Percentiles rank a stretch among this genome's conserved stretches.
phyloP scores from a whole-genome alignment of 1,140 invertebrate species.

The Lepidurus packardi region DNA sequence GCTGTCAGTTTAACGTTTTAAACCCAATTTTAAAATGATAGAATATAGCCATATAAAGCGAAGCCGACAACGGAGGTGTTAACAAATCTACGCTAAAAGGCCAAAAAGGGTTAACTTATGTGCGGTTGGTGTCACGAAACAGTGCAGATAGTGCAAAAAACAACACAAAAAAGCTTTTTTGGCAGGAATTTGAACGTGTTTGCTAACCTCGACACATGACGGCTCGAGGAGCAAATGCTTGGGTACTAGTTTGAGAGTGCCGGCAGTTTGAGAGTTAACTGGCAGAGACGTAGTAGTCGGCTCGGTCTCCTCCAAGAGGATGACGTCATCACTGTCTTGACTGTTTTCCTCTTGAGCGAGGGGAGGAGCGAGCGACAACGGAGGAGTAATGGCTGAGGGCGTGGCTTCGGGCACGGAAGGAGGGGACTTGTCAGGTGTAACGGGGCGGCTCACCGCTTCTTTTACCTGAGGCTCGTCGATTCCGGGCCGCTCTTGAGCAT shows the following conservation, averaged over 20 bases:
- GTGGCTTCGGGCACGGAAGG: not conserved
- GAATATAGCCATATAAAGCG: no score
- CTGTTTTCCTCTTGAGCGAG: conserved; percentile 2
- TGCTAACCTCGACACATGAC: conserved; percentile 21
- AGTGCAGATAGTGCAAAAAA: no score
- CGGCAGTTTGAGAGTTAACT: not conserved
- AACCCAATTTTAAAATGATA: no score
- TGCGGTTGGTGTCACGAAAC: no score
- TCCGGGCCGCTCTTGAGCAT: conserved; percentile 40
- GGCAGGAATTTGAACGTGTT: not conserved
- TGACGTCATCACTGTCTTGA: not conserved
- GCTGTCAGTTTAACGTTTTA: no score
- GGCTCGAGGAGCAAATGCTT: conserved; percentile 17
- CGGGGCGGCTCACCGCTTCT: not conserved
- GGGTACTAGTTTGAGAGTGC: conserved; percentile 16
- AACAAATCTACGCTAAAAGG: no score
- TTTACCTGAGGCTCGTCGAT: conserved; percentile 5
- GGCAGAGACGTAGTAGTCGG: not conserved
- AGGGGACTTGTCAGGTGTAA: not conserved
- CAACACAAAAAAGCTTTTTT: not conserved
- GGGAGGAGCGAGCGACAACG: not conserved
- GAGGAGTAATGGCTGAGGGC: not conserved
- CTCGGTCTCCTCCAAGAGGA: not conserved
- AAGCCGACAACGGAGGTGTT: no score
- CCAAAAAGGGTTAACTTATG: no score